Evolutionary conservation across 1,140 invertebrate species (phyloP).

Genomic region (Episyrphus balteatus): DNA sequence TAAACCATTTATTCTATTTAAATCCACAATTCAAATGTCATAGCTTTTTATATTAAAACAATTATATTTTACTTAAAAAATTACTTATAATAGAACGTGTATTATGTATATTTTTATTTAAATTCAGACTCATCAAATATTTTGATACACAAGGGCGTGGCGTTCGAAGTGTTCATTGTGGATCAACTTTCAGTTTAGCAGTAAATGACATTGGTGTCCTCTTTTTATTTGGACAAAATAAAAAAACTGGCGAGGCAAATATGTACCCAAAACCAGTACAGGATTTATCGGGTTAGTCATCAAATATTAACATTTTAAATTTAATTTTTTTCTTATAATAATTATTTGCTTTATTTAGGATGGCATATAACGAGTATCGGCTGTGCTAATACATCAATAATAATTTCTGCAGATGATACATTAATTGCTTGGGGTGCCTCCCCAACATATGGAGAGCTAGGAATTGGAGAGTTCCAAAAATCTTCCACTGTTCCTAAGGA

Average conservation of each 20-base stretch:
- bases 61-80: no score
- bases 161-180: slow-evolving; percentile 66
- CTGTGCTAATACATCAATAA: slow-evolving; percentile 67
- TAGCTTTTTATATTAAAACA: no score
- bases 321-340: background rate
- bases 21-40: no score
- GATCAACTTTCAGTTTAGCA: slow-evolving; percentile 74
- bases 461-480: slow-evolving; percentile 78
- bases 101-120: background rate
- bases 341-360: slow-evolving; percentile 36
- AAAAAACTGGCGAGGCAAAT: slow-evolving; percentile 83
- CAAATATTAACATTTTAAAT: background rate
- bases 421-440: slow-evolving; percentile 85
- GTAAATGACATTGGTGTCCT: slow-evolving; percentile 68
- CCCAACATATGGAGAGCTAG: slow-evolving; percentile 85
- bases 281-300: slow-evolving; percentile 57
- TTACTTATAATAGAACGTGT: no score
- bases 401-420: slow-evolving; percentile 80
- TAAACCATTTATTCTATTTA: no score
- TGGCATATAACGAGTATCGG: slow-evolving; percentile 80
- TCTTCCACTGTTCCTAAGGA: slow-evolving; percentile 82
- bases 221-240: slow-evolving; percentile 83
- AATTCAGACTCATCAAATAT: slow-evolving; percentile 64
- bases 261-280: slow-evolving; percentile 95
- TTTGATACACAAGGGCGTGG: slow-evolving; percentile 76